Conservation (phyloP, 2,113 vertebrate genomes). For the Erinaceus europaeus region DNA sequence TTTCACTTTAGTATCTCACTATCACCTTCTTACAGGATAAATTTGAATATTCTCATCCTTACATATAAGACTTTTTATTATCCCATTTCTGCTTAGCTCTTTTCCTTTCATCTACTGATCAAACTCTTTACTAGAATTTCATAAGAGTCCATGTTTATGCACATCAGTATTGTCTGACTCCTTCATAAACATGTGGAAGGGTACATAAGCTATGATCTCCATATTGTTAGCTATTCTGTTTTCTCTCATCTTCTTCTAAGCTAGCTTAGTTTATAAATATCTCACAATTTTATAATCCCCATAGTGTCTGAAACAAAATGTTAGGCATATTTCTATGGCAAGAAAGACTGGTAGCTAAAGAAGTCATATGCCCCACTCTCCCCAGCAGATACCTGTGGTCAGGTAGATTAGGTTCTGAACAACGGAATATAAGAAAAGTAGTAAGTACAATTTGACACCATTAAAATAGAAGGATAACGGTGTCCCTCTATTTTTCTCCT, state of each 20-base stretch:
- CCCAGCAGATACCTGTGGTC: not conserved
- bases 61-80: not conserved
- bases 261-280: not conserved
- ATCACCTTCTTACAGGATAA: not conserved
- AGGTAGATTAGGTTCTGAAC: not conserved
- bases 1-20: constrained; percentile 33
- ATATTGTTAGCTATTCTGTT: not conserved
- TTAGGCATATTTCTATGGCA: constrained; percentile 5
- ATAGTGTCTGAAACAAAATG: constrained; percentile 13
- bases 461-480: not conserved
- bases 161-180: not conserved
- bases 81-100: not conserved
- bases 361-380: not conserved
- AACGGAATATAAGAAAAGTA: not conserved
- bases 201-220: not conserved
- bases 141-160: not conserved
- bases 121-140: not conserved
- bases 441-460: not conserved
- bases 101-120: not conserved
- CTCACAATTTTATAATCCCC: not conserved
- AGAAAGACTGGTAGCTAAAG: not conserved
- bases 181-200: not conserved
- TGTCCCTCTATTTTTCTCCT: not conserved
- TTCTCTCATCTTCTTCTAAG: constrained; percentile 7
- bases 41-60: constrained; percentile 23